These are phyloP conservation scores for Toxotes jaculatrix DNA, from an alignment of 2,113 vertebrate species.

Conservation along the genomic window DNA sequence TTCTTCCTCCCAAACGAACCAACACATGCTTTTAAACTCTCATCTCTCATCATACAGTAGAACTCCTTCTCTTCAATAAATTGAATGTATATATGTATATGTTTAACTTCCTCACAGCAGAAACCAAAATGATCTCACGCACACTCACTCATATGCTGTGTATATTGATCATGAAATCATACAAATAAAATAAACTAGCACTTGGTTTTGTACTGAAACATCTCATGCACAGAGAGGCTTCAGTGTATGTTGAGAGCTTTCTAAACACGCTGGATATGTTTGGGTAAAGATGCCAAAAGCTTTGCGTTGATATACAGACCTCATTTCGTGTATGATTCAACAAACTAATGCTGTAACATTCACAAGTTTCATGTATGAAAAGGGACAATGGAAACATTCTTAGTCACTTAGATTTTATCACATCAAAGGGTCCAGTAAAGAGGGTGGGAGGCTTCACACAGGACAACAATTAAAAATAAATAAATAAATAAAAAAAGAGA, in stretches of 20 bases:
- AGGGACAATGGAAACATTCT: constrained; percentile 55
- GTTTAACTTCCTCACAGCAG: constrained; percentile 65
- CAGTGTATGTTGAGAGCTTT: constrained; percentile 72
- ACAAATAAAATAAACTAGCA: constrained; percentile 72
- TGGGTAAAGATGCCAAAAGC: constrained; percentile 17
- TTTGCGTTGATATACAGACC: constrained; percentile 15
- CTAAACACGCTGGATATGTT: constrained; percentile 66
- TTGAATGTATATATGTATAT: constrained; percentile 74
- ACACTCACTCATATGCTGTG: constrained; percentile 42
- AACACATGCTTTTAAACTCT: constrained; percentile 71
- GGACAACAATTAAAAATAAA: not conserved
- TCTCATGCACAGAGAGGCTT: constrained; percentile 80
- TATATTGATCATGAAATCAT: constrained; percentile 68
- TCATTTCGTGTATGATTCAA: not conserved
- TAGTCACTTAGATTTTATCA: constrained; percentile 43
- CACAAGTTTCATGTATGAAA: constrained; percentile 45
- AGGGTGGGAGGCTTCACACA: not conserved
- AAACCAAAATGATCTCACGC: constrained; percentile 54
- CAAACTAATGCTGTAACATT: constrained; percentile 51
- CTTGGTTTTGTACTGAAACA: constrained; percentile 65
- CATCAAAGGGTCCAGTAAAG: constrained; percentile 24
- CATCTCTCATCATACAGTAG: constrained; percentile 72
- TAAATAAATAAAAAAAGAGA: constrained; percentile 2
- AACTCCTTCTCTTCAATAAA: constrained; percentile 65
- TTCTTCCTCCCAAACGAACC: constrained; percentile 37